Evolutionary conservation across 2,888 invertebrate genomes (phyloP).

Genomic region (Monopis laevigella): DNA sequence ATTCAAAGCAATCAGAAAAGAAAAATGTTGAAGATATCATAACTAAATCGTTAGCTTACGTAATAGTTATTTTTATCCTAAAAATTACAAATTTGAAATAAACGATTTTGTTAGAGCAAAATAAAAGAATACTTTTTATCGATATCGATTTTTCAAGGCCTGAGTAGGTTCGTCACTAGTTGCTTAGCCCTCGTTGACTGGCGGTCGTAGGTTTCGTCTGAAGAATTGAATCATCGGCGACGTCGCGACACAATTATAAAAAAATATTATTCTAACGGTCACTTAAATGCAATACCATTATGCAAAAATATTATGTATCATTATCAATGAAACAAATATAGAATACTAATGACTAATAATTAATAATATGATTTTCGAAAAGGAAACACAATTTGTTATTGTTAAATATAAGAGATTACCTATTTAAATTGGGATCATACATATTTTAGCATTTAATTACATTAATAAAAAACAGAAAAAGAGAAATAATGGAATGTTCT

Average conservation of each 20-base stretch:
- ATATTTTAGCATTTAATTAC: too few species aligned
- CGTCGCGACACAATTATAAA: conserved; percentile 3
- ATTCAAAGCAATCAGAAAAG: too few species aligned
- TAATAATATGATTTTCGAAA: too few species aligned
- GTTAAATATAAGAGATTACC: too few species aligned
- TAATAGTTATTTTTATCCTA: background rate
- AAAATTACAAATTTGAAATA: background rate
- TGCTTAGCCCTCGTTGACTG: conserved; percentile 3
- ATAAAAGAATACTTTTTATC: background rate
- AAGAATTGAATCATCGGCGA: conserved; percentile 4
- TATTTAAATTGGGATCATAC: too few species aligned
- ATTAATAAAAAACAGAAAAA: too few species aligned
- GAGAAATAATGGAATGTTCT: too few species aligned
- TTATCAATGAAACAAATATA: too few species aligned
- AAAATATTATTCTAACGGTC: conserved; percentile 7
- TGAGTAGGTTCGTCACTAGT: background rate
- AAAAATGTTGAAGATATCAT: background rate
- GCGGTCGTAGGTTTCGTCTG: conserved; percentile 3
- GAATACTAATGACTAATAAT: too few species aligned
- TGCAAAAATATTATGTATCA: too few species aligned
- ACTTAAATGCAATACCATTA: background rate
- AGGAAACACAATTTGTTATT: too few species aligned
- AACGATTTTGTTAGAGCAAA: background rate
- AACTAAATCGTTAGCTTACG: background rate
- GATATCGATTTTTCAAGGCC: conserved; percentile 5